Evolutionary conservation across 2,888 invertebrate genomes (phyloP).

Genomic region (Archips crataeganus): DNA sequence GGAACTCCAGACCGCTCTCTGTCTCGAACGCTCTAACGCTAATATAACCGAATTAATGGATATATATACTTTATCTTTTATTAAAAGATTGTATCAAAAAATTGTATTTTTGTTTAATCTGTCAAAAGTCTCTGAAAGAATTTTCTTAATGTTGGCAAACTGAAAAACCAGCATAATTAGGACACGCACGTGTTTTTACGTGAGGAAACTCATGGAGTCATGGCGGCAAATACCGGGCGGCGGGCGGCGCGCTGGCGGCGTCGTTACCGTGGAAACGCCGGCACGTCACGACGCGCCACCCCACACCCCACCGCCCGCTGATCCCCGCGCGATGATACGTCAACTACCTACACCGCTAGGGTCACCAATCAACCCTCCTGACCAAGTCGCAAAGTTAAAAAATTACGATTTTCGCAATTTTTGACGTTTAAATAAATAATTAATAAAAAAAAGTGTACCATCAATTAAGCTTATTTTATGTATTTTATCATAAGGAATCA

Average conservation of each 20-base stretch:
- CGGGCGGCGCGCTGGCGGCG: conserved; percentile 44
- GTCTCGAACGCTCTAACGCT: too few species aligned
- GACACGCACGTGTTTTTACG: background rate
- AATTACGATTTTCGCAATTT: too few species aligned
- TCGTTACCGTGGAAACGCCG: conserved; percentile 52
- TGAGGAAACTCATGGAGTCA: background rate
- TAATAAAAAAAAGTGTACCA: too few species aligned
- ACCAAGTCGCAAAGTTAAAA: background rate
- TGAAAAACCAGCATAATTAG: background rate
- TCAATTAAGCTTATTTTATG: too few species aligned
- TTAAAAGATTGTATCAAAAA: too few species aligned
- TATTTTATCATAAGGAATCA: too few species aligned
- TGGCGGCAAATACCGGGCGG: conserved; percentile 17
- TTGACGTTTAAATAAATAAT: too few species aligned
- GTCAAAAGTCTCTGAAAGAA: background rate
- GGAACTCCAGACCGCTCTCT: too few species aligned
- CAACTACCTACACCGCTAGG: conserved; percentile 22
- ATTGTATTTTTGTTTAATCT: background rate
- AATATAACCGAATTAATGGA: too few species aligned
- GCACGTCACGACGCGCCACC: conserved; percentile 17
- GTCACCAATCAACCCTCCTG: conserved; percentile 2
- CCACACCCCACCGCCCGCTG: conserved; percentile 15
- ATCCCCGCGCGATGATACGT: conserved; percentile 28
- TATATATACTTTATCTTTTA: too few species aligned
- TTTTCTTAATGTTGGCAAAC: background rate